Evolutionary conservation across 2,888 invertebrate species (phyloP), one percentile per base, ranked within the genome.

Genomic region (Nysson spinosus): DNA sequence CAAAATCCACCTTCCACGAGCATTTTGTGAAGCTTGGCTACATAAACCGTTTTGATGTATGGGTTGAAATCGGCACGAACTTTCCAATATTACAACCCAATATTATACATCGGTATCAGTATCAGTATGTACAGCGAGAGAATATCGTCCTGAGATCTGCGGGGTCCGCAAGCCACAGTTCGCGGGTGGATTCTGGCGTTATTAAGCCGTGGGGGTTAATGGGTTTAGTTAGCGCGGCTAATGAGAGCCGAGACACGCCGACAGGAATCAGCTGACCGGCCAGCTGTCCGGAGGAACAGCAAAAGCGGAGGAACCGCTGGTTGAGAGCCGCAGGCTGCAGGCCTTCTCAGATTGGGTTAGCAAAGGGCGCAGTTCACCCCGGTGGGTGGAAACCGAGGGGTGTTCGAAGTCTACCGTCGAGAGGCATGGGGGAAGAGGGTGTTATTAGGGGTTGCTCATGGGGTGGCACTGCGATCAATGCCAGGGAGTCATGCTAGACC

Each of bases 391-490:
- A 50, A 58, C 57, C 56, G 50, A 51, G 51, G 46, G 56, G 35
- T n/a, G n/a, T n/a, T n/a, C n/a, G n/a, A 57, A 51, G 54, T 47
- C 52, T 65, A 61, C 73, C 61, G 40, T 66, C 75, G 69, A 77
- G 72, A n/a, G n/a, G n/a, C n/a, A n/a, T n/a, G 75, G 75, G 77
- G 78, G 68, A 80, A 66, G 72, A 66, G 75, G 74, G 75, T 75
- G 84, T 85, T 86, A 85, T 86, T 86, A 86, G 84, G 85, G 86
- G 84, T 82, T 83, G 83, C 83, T 84, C 85, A 84, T 85, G 80
- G 85, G 86, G 86, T 83, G 85, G 84, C 78, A 79, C 77, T 73
- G 79, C 86, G 85, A 86, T 86, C 86, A 84, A 86, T 86, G 85
- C 85, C 80, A 80, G 82, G 74, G 85, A 85, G 85, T 84, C 84